Conservation (phyloP, 2,113 vertebrate species). For the Osmerus eperlanus region DNA sequence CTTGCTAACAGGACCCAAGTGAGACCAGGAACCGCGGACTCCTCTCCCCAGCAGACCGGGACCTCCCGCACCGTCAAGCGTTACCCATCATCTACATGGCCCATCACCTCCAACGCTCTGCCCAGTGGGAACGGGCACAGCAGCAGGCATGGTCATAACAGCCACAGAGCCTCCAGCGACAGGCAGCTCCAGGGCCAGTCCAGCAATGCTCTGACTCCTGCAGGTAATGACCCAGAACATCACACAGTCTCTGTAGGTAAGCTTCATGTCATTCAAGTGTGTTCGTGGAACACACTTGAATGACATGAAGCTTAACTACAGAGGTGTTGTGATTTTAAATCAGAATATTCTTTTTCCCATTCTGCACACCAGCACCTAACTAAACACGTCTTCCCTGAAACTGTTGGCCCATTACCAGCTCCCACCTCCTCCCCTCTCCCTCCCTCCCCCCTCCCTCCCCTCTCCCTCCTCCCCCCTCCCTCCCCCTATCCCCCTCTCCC, state of each 20-base stretch:
- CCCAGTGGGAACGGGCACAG: conserved; percentile 60
- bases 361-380: conserved; percentile 13
- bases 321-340: too few relatives aligned
- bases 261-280: too few relatives aligned
- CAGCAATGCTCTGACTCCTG: conserved; percentile 65
- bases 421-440: conserved; percentile 31
- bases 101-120: conserved; percentile 85
- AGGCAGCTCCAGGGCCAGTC: conserved; percentile 50
- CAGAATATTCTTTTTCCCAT: too few relatives aligned
- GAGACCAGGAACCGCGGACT: conserved; percentile 73
- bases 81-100: conserved; percentile 77
- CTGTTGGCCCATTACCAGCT: not conserved
- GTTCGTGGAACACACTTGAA: too few relatives aligned
- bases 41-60: conserved; percentile 73
- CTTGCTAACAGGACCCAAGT: conserved; percentile 77
- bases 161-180: conserved; percentile 60
- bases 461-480: conserved; percentile 22
- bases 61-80: conserved; percentile 83
- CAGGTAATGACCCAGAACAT: conserved; percentile 69
- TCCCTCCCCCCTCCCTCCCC: conserved; percentile 28
- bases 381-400: conserved; percentile 22
- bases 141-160: conserved; percentile 43
- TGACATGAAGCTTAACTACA: too few relatives aligned
- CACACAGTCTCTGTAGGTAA: too few relatives aligned
- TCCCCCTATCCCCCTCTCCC: conserved; percentile 34